Conservation (phyloP, 2,113 vertebrate genomes). For the Protobothrops flavoviridis region DNA sequence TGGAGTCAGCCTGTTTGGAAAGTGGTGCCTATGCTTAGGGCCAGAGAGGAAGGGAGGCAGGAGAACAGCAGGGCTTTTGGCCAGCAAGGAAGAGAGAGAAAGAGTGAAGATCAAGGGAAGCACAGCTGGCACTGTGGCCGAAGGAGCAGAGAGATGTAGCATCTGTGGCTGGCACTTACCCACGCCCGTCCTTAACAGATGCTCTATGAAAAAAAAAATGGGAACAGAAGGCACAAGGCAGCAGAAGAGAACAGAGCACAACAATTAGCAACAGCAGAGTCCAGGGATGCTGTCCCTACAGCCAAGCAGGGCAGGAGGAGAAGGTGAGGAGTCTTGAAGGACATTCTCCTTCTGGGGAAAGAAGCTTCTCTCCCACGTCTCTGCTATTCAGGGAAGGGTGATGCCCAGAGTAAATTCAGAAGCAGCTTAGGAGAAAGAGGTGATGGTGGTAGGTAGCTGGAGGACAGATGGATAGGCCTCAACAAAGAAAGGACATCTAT, state of each 20-base stretch:
- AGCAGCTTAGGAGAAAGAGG: not conserved
- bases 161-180: conserved; percentile 53
- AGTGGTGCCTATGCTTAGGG: not conserved
- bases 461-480: not conserved
- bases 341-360: not conserved
- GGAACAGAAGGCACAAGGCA: not conserved
- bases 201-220: conserved; percentile 40
- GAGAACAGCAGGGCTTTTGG: not conserved
- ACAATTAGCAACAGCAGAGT: not conserved
- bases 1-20: not conserved
- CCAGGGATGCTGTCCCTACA: not conserved
- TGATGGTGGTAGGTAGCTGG: not conserved
- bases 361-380: not conserved
- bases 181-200: conserved; percentile 30
- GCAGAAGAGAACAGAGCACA: conserved; percentile 53
- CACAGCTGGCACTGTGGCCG: not conserved
- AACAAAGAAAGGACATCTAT: not conserved
- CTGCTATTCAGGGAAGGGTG: not conserved
- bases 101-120: not conserved
- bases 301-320: not conserved
- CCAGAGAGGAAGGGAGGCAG: not conserved
- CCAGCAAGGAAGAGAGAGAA: not conserved
- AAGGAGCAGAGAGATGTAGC: conserved; percentile 4
- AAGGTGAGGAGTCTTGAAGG: not conserved
- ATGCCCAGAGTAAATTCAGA: not conserved